These are phyloP conservation scores for Channa argus DNA, from an alignment of 2,113 vertebrate genomes.

Conservation along the genomic window DNA sequence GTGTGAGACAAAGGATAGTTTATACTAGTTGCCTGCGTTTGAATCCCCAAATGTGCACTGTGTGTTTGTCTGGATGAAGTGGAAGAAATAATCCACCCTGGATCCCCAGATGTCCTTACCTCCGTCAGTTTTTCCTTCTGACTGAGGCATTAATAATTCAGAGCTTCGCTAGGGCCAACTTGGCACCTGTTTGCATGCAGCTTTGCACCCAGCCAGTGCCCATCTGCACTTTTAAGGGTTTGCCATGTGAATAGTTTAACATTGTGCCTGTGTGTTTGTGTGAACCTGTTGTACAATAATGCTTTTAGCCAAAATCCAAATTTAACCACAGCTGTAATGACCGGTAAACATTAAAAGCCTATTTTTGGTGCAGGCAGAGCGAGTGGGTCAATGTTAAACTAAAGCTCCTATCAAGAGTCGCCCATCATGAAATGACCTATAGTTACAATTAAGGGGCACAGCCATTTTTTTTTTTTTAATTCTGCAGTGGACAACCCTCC, in stretches of 20 bases:
- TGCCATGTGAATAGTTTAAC: constrained; percentile 5
- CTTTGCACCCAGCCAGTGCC: not conserved
- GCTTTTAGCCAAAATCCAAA: constrained; percentile 54
- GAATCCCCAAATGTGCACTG: not conserved
- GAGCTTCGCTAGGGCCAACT: not conserved
- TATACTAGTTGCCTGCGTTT: not conserved
- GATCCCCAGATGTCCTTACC: not conserved
- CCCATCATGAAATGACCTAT: too few relatives aligned
- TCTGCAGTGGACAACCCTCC: too few relatives aligned
- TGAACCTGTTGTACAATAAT: constrained; percentile 14
- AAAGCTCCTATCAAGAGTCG: too few relatives aligned
- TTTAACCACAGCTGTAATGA: constrained; percentile 26
- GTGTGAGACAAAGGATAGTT: not conserved
- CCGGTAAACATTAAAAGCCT: constrained; percentile 57
- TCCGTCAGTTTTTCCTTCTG: not conserved
- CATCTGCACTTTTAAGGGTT: constrained; percentile 17
- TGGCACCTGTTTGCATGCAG: not conserved
- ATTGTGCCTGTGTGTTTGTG: not conserved
- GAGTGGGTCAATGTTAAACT: constrained; percentile 20
- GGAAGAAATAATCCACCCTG: not conserved
- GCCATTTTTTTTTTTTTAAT: too few relatives aligned
- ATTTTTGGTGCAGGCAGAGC: constrained; percentile 27
- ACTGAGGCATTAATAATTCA: constrained; percentile 46
- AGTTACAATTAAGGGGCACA: not conserved
- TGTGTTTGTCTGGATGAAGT: not conserved